Evolutionary conservation across 2,797 vertebrate species (phyloP).

Genomic region (Syngnathus acus): DNA sequence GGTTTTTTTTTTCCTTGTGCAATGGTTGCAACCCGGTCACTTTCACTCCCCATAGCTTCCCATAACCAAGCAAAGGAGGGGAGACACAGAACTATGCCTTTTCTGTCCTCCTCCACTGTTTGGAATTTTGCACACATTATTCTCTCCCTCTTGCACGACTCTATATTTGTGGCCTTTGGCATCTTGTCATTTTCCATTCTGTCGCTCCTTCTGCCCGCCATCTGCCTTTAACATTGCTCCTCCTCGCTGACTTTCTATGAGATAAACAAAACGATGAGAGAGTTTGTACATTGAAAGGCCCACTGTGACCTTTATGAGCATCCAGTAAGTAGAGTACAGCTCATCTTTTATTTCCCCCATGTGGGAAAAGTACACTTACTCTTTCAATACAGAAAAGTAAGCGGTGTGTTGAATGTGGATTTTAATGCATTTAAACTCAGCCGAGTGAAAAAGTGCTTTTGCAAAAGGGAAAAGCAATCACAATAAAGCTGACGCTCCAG

Average conservation of each 20-base stretch:
- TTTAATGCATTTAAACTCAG: neutral
- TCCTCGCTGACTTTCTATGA: conserved; percentile 15
- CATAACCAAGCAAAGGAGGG: neutral
- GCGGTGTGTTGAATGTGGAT: neutral
- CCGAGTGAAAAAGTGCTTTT: neutral
- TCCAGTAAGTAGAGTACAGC: no score
- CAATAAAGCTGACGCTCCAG: neutral
- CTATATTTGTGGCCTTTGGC: conserved; percentile 10
- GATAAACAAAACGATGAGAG: conserved; percentile 19
- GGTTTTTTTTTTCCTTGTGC: conserved; percentile 25
- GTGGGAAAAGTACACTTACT: neutral
- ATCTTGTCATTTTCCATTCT: conserved; percentile 26
- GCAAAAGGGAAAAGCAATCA: neutral
- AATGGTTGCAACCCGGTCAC: neutral
- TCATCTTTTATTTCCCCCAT: neutral
- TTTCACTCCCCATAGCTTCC: neutral
- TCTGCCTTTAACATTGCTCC: conserved; percentile 45
- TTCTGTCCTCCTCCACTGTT: neutral
- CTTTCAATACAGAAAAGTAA: neutral
- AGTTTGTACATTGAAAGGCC: neutral
- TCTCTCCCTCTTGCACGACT: neutral
- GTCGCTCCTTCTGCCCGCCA: conserved; percentile 6
- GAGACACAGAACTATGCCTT: neutral
- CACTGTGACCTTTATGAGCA: neutral
- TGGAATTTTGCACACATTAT: neutral